A percentile compares a stretch with the other conserved stretches of the same genome.
These are phyloP conservation scores for Ammodytes marinus DNA, from an alignment of 2,113 vertebrate species.

Conservation along the genomic window DNA sequence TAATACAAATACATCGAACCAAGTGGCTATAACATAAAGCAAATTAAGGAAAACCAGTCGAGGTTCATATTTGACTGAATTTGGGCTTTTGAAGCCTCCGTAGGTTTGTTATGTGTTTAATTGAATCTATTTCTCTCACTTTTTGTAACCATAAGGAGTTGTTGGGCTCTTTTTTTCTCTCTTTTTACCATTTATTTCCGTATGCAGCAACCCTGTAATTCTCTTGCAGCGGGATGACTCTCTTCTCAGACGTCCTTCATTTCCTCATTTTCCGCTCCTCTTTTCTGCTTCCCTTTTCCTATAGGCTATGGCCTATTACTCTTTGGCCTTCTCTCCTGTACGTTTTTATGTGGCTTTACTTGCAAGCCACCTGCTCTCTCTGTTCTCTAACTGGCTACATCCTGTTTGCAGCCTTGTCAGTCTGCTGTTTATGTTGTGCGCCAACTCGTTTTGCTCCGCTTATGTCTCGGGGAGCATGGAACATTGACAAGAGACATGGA, in stretches of 20 bases:
- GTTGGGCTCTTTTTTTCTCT: too few relatives aligned
- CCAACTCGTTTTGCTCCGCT: constrained; percentile 57
- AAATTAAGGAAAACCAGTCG: too few relatives aligned
- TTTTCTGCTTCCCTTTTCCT: constrained; percentile 20
- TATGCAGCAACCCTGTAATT: constrained; percentile 27
- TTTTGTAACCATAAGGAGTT: too few relatives aligned
- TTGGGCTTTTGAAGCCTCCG: too few relatives aligned
- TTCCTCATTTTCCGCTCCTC: constrained; percentile 31
- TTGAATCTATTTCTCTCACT: too few relatives aligned
- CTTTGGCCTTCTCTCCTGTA: constrained; percentile 12
- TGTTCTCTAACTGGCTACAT: background rate
- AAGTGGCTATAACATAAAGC: too few relatives aligned
- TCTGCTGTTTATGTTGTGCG: constrained; percentile 35
- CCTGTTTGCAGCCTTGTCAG: constrained; percentile 31
- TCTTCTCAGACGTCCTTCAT: constrained; percentile 29
- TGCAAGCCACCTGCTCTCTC: constrained; percentile 50
- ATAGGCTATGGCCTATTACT: constrained; percentile 25
- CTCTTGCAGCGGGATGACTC: constrained; percentile 19
- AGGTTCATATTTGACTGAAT: too few relatives aligned
- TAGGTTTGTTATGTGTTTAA: too few relatives aligned
- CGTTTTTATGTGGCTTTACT: constrained; percentile 40
- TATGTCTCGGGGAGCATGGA: constrained; percentile 46
- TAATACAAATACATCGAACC: too few relatives aligned
- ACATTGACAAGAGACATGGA: constrained; percentile 63
- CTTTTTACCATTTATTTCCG: too few relatives aligned